phyloP scores from a whole-genome alignment of 2,113 vertebrate genomes.

The Rhipidura dahli region DNA sequence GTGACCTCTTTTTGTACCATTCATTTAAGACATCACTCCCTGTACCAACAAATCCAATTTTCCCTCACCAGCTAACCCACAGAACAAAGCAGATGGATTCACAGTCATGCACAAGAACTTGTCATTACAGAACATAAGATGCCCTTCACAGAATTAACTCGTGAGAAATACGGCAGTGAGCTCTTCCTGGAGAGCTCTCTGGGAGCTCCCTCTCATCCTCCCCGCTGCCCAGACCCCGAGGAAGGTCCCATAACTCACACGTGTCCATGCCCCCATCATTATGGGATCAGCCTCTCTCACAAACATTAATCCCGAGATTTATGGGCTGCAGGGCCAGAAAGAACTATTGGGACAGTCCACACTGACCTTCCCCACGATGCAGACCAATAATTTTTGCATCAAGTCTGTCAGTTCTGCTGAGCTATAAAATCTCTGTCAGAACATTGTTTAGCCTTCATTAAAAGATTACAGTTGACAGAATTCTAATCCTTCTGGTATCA shows the following conservation, averaged over 20 bases:
- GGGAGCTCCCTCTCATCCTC: not conserved
- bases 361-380: not conserved
- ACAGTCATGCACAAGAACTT: conserved; percentile 25
- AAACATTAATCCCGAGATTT: not conserved
- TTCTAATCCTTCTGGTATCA: not conserved
- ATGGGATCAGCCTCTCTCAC: not conserved
- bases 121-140: conserved; percentile 34
- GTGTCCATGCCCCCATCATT: not conserved
- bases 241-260: not conserved
- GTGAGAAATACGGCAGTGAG: not conserved
- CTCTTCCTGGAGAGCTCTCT: not conserved
- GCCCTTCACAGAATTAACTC: conserved; percentile 44
- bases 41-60: conserved; percentile 8
- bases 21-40: not conserved
- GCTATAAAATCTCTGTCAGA: not conserved
- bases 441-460: conserved; percentile 24
- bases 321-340: not conserved
- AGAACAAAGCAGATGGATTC: conserved; percentile 42
- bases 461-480: not conserved
- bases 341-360: not conserved
- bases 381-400: conserved; percentile 17
- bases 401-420: not conserved
- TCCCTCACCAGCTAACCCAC: not conserved
- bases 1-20: not conserved
- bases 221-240: not conserved